These are phyloP conservation scores for Taxidea taxus DNA, from an alignment of 2,113 vertebrate genomes.

Conservation along the genomic window DNA sequence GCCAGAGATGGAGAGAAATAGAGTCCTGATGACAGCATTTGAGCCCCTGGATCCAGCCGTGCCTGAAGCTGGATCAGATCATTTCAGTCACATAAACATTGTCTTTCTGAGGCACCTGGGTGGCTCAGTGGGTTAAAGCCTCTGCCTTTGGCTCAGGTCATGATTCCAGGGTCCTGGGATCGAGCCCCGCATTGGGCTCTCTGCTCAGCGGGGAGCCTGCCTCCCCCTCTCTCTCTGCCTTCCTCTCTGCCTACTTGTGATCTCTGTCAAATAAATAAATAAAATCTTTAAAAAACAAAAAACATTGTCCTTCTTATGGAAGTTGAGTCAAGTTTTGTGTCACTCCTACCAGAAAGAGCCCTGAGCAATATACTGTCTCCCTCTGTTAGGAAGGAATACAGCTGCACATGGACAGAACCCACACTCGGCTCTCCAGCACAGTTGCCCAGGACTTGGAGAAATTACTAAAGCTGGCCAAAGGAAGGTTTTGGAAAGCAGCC, in stretches of 20 bases:
- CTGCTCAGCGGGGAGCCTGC: no score
- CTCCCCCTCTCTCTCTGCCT: no score
- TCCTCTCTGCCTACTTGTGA: no score
- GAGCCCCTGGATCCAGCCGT: not conserved
- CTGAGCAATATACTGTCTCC: rapidly evolving
- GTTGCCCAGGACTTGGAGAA: not conserved
- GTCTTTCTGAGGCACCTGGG: not conserved
- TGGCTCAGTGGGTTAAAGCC: no score
- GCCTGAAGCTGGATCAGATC: not conserved
- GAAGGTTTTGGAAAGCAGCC: not conserved
- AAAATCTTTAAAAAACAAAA: no score
- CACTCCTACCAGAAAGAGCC: not conserved
- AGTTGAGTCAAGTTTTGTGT: not conserved
- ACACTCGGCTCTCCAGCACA: not conserved
- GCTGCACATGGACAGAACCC: no score
- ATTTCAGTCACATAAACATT: not conserved
- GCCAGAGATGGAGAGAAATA: not conserved
- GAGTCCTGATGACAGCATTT: not conserved
- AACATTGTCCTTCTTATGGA: not conserved
- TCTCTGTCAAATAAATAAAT: no score
- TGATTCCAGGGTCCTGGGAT: no score
- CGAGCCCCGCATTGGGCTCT: no score
- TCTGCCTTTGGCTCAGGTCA: no score
- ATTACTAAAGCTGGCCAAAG: not conserved
- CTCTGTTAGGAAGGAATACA: not conserved